Evolutionary conservation across 2,888 invertebrate species (phyloP), one percentile per base, ranked within the genome.

Genomic region (Scrobipalpa costella): DNA sequence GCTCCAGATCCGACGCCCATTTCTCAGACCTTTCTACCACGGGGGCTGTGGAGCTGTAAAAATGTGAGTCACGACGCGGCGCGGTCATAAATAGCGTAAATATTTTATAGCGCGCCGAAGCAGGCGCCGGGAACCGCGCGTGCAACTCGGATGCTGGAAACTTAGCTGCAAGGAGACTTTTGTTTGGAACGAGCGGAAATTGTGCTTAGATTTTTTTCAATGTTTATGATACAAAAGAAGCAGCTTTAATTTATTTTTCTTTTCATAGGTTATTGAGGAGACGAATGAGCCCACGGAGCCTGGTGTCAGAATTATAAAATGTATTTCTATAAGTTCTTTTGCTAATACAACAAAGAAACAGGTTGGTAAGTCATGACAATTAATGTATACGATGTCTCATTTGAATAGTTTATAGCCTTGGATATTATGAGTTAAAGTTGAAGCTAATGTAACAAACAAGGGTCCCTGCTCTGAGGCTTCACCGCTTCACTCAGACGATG

Each of bases 81-180:
- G 52, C 33, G 61, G 50, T 62, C 38, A 52, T 64, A 64, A 64
- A 62, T 62, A 40, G 52, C 52, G 50, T 64, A 58, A 64, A 64
- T 64, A 64, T 62, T 64, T 64, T 50, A 58, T 40, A 40, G 40
- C 19, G 58, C 15, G 17, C 57, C 52, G 52, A 52, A 52, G n/a
- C 52, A 21, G n/a, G 52, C 1, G 52, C 21, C 7, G 0, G 52
- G 27, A 44, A 17, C 47, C 7, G 17, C 17, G 11, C 13, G 13
- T 8, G 17, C 17, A 19, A 19, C 49, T 49, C 49, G 49, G 2
- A 17, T 9, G 19, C 19, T 5, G 19, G 49, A 38, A 49, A 49
- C 17, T 49, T 49, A 7, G n/a, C 7, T 8, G 7, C 17, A n/a
- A 44, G 15, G 17, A 47, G 17, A 47, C 47, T 17, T 7, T 3